Evolutionary conservation across 2,888 invertebrate genomes (phyloP), one percentile per base, ranked within the genome.

Genomic region (Timandra comae): DNA sequence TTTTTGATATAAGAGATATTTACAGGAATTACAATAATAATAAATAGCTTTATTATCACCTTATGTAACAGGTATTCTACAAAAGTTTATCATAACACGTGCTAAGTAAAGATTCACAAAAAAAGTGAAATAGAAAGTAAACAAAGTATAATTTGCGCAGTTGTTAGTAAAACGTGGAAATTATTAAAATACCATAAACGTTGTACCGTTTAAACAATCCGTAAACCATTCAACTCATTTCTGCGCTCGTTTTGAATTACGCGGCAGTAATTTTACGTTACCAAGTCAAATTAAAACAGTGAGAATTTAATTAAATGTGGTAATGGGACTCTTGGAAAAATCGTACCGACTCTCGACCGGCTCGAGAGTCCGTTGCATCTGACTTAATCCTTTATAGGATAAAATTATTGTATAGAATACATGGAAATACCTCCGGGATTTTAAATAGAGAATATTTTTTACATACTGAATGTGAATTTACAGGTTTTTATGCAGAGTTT

Each of bases 251-350:
- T 59, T 54, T 63, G 54, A 63, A 67, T 69, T 63, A 56, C 57
- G 56, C 54, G 50, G 51, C 53, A 60, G 67, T 71, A 72, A 73
- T 75, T 75, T 60, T 41, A 52, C 67, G 60, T 67, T 69, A 62
- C 66, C 63, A 68, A 78, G 67, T 76, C 70, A 77, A 78, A 79
- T 80, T 79, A 79, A 77, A 78, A 74, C 75, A 75, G 70, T 74
- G 71, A 79, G 77, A 64, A 75, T 79, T 79, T 71, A 80, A 80
- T 80, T 77, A 74, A 78, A 79, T 74, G 77, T 70, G 75, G 68
- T 79, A 79, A 80, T 80, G 75, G 75, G 63, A 58, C 73, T 65
- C 66, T 72, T 71, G 71, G 61, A 76, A 79, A 79, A 79, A 77
- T 75, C 63, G 65, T 56, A 53, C 58, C 58, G 52, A 49, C 35